phyloP scores from a whole-genome alignment of 1,140 invertebrate genomes.

The Euwallacea similis region DNA sequence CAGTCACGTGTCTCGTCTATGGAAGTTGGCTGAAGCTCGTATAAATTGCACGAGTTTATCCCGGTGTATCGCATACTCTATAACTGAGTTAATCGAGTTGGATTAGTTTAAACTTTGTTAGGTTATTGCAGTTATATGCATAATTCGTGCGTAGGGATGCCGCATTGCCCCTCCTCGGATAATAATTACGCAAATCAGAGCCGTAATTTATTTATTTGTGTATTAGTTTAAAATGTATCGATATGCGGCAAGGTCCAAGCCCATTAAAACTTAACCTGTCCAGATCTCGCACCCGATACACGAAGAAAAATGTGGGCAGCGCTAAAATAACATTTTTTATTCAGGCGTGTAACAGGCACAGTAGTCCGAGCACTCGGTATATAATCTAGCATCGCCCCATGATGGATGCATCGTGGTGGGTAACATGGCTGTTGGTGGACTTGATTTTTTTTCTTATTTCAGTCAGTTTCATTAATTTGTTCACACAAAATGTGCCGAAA shows the following conservation, averaged over 20 bases:
- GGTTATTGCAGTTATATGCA: background rate
- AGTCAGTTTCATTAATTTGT: no score
- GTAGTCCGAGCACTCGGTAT: constrained; percentile 18
- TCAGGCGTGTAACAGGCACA: constrained; percentile 8
- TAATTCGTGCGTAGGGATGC: background rate
- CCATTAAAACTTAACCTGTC: constrained; percentile 24
- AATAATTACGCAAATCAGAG: background rate
- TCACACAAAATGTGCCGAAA: no score
- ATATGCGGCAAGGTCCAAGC: constrained; percentile 2
- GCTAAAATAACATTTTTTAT: constrained; percentile 28
- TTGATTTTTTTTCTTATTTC: no score
- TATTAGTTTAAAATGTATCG: constrained; percentile 10
- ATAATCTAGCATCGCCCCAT: constrained; percentile 21
- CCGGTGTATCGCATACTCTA: no score
- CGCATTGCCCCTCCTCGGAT: background rate
- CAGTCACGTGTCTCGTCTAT: background rate
- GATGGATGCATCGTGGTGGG: constrained; percentile 11
- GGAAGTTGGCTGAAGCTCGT: background rate
- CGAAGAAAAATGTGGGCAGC: constrained; percentile 28
- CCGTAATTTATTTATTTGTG: background rate
- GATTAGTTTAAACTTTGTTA: background rate
- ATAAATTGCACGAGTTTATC: no score
- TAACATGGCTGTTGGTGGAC: no score
- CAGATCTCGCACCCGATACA: constrained; percentile 25
- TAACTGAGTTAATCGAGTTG: background rate